Evolutionary conservation across 92 coral and sea anemone species (phyloP).

Genomic region (Scolanthus callimorphus): DNA sequence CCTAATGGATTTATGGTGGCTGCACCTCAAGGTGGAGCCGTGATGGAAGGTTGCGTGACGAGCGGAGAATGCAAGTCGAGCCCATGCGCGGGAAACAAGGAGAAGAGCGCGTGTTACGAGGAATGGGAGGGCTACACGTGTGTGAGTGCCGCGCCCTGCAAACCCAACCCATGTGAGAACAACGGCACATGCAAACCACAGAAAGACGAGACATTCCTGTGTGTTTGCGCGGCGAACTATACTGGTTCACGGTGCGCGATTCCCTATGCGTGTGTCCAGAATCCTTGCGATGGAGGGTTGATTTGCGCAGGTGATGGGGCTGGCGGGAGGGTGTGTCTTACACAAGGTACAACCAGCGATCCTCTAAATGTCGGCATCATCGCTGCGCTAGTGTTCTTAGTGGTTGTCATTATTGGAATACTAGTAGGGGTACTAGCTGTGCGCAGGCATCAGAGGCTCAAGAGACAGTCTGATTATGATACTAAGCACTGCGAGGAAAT

Average conservation of each 20-base stretch:
- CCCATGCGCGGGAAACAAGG: constrained; percentile 58
- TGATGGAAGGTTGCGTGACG: constrained; percentile 73
- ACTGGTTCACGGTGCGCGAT: constrained; percentile 44
- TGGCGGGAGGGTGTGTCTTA: constrained; percentile 22
- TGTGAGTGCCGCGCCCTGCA: constrained; percentile 69
- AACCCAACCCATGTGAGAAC: constrained; percentile 58
- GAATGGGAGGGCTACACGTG: constrained; percentile 82
- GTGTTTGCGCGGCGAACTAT: constrained; percentile 55
- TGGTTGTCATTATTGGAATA: constrained; percentile 64
- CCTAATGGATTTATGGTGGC: constrained; percentile 68
- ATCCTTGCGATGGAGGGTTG: constrained; percentile 20
- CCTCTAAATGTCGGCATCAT: constrained; percentile 78
- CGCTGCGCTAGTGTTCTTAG: constrained; percentile 89
- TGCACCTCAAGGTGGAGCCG: constrained; percentile 54
- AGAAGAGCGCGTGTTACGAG: constrained; percentile 71
- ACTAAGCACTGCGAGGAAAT: constrained; percentile 52
- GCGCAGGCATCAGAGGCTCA: constrained; percentile 63
- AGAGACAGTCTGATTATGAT: constrained; percentile 56
- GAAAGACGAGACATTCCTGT: constrained; percentile 52
- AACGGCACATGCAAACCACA: constrained; percentile 73
- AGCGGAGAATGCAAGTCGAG: constrained; percentile 59
- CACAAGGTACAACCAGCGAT: constrained; percentile 12
- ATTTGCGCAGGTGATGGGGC: constrained; percentile 24
- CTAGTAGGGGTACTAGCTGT: constrained; percentile 81
- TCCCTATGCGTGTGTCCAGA: constrained; percentile 28